phyloP scores from a whole-genome alignment of 2,888 invertebrate species.

The Rhaphigaster nebulosa region DNA sequence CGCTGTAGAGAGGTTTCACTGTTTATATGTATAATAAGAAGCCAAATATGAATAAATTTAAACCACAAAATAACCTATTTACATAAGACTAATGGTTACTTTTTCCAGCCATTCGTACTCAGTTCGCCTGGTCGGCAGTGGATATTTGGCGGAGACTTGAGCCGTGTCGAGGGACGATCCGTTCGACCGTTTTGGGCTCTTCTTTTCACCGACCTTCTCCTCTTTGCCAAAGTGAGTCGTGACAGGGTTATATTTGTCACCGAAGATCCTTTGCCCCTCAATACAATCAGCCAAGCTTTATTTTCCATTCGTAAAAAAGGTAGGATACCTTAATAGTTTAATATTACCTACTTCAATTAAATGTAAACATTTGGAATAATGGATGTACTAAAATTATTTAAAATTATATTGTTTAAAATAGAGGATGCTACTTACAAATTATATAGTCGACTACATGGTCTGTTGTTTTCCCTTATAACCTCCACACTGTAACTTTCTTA shows the following conservation, averaged over 20 bases:
- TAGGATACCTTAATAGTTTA: constrained; percentile 67
- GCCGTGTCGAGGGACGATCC: constrained; percentile 85
- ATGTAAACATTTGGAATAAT: not conserved
- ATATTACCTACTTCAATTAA: constrained; percentile 29
- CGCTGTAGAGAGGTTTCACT: too few relatives aligned
- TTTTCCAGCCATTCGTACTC: constrained; percentile 80
- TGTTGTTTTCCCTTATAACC: too few relatives aligned
- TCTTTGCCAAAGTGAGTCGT: constrained; percentile 88
- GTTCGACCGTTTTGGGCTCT: constrained; percentile 89
- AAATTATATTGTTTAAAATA: too few relatives aligned
- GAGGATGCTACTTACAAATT: too few relatives aligned
- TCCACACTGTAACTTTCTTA: too few relatives aligned
- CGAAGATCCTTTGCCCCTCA: constrained; percentile 86
- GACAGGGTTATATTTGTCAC: constrained; percentile 90
- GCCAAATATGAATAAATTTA: too few relatives aligned
- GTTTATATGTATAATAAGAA: too few relatives aligned
- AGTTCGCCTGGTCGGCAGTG: constrained; percentile 88
- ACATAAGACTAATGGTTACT: not conserved
- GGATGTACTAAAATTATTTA: not conserved
- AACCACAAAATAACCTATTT: not conserved
- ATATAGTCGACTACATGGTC: too few relatives aligned
- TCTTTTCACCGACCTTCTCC: constrained; percentile 85
- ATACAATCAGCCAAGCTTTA: constrained; percentile 84
- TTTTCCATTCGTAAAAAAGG: constrained; percentile 90
- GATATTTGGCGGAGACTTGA: constrained; percentile 90